A percentile compares a stretch with the other conserved stretches of the same genome.
phyloP scores from a whole-genome alignment of 1,140 invertebrate species.

The Macrobrachium rosenbergii region DNA sequence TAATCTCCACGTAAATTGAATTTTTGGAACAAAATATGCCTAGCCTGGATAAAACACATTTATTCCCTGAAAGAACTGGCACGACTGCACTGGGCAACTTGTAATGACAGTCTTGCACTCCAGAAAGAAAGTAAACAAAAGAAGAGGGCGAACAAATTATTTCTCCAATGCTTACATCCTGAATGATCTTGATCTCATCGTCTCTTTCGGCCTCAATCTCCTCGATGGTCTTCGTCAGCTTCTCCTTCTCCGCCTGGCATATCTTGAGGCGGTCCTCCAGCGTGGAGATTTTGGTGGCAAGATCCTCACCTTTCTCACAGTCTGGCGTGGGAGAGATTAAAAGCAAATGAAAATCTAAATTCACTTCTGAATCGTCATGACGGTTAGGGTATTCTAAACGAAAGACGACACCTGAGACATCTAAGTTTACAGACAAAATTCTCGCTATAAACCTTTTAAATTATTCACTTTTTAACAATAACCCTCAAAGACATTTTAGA shows the following conservation, averaged over 20 bases:
- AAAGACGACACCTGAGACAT: no score
- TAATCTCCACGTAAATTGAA: no score
- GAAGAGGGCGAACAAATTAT: not conserved
- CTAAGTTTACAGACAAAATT: no score
- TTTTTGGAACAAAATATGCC: no score
- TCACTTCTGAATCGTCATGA: not conserved
- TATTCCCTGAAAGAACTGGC: not conserved
- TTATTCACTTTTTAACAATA: no score
- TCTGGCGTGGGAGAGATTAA: not conserved
- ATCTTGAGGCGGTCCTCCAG: constrained; percentile 50
- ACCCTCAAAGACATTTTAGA: no score
- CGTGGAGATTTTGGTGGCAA: constrained; percentile 35
- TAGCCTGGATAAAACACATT: no score
- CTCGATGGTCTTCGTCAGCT: constrained; percentile 52
- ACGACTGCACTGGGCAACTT: no score
- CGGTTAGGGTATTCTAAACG: no score
- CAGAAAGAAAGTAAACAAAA: not conserved
- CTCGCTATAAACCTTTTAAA: no score
- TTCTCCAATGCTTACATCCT: constrained; percentile 65
- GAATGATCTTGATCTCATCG: constrained; percentile 65
- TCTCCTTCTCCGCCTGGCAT: constrained; percentile 37
- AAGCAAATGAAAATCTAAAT: not conserved
- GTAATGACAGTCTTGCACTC: no score
- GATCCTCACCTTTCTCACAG: constrained; percentile 50
- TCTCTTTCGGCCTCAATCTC: constrained; percentile 64